Base-by-base conservation (phyloP, 53 echinoderm and acorn worm species). In the Patiria pectinifera region DNA sequence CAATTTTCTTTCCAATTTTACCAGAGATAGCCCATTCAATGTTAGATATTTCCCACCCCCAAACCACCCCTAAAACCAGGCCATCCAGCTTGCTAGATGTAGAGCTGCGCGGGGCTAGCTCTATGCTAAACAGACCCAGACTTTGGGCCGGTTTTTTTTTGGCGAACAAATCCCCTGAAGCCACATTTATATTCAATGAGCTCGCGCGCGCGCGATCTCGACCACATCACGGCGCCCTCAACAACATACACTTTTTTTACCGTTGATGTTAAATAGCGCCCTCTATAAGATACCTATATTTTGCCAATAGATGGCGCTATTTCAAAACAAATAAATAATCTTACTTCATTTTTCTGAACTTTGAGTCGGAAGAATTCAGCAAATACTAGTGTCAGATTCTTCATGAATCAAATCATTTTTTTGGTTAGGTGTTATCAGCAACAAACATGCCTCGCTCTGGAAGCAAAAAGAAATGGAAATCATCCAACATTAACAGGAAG, bases 381-480 rank as follows among this genome's bases (percentile, higher is more conserved):
- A 23, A 70, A 10, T 74, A 0, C 3, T 9, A 74, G 74, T 1
- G n/a, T 22, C n/a, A 23, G 24, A 21, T 18, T n/a, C 9, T 5
- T 9, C 22, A 24, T 74, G 74, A 74, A 23, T 23, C 3, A 10
- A 74, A n/a, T n/a, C 24, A 66, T 66, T 66, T 53, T 53, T 5
- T 53, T 35, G 35, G 53, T 6, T 53, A 53, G 53, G 66, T 66
- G 19, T 16, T 24, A 74, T 23, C 8, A 53, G 53, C 53, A 74
- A 74, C 8, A 84, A 84, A 58, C 66, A 84, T 84, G 84, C 84
- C 84, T 62, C 84, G 84, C 8, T 63, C 63, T 14, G 69, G 69
- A 45, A 63, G 84, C 62, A 84, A 84, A 84, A 84, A 63, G 62
- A 84, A 84, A 66, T 84, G 66, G 84, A 84, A 84, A 58, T 66